Conservation (phyloP, 2,113 vertebrate genomes). For the Indri indri region DNA sequence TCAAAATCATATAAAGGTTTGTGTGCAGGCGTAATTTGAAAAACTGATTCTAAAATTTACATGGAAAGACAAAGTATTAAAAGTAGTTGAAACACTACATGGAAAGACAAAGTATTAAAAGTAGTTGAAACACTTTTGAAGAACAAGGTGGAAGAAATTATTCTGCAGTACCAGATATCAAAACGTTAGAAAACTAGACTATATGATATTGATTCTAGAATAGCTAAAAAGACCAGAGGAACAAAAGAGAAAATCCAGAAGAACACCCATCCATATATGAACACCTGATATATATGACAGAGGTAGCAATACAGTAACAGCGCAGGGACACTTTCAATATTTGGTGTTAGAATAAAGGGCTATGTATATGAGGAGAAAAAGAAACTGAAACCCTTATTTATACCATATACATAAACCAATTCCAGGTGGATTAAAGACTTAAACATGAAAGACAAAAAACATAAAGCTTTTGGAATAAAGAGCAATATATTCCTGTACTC, state of each 20-base stretch:
- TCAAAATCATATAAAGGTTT: not conserved
- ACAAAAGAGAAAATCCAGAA: constrained; percentile 2
- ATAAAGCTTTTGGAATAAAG: constrained; percentile 35
- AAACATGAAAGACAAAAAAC: not conserved
- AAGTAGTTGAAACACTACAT: constrained; percentile 27
- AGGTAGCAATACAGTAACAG: not conserved
- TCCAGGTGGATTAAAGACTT: not conserved
- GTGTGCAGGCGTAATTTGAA: not conserved
- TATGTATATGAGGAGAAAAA: not conserved
- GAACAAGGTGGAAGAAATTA: not conserved
- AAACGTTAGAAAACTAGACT: not conserved
- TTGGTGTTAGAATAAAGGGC: not conserved
- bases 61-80: not conserved
- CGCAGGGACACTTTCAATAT: constrained; percentile 7
- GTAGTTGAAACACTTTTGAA: not conserved
- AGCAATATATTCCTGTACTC: constrained; percentile 1
- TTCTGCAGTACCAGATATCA: not conserved
- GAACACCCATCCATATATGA: not conserved
- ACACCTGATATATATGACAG: not conserved
- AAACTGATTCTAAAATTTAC: constrained; percentile 32
- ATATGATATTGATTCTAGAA: not conserved
- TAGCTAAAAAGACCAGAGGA: constrained; percentile 22
- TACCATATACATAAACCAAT: not conserved
- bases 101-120: constrained; percentile 27
- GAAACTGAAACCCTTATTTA: not conserved